Percentiles rank a stretch among this genome's conserved stretches.
These are phyloP conservation scores for Danio aesculapii DNA, from an alignment of 2,797 vertebrate genomes.

Conservation along the genomic window DNA sequence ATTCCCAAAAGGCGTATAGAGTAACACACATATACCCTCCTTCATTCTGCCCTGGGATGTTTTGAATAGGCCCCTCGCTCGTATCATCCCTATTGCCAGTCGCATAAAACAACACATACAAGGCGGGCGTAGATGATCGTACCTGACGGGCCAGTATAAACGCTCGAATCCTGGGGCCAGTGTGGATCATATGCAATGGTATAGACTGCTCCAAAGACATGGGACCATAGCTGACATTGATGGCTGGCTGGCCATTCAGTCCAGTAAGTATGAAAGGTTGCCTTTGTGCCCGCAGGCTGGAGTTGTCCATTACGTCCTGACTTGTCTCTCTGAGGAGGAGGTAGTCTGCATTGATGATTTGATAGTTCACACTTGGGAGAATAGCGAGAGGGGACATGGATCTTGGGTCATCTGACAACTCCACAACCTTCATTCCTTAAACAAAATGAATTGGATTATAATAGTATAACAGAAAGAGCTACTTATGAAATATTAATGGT, in stretches of 20 bases:
- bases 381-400: conserved; percentile 80
- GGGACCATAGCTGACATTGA: conserved; percentile 89
- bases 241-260: conserved; percentile 74
- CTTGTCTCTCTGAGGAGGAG: conserved; percentile 88
- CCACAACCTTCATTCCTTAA: conserved; percentile 70
- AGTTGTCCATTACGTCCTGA: conserved; percentile 83
- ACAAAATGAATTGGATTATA: conserved; percentile 18
- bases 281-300: conserved; percentile 83
- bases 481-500: background rate
- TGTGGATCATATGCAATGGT: conserved; percentile 81
- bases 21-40: conserved; percentile 84
- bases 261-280: conserved; percentile 89
- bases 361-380: conserved; percentile 86
- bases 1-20: conserved; percentile 90
- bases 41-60: conserved; percentile 46
- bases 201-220: conserved; percentile 83
- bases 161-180: conserved; percentile 79
- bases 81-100: conserved; percentile 71
- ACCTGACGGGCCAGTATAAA: conserved; percentile 83
- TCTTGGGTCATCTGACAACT: conserved; percentile 77
- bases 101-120: conserved; percentile 90
- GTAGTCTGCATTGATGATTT: conserved; percentile 84
- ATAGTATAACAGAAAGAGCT: background rate
- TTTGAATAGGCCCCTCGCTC: conserved; percentile 12
- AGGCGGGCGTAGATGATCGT: conserved; percentile 81